Evolutionary conservation across 2,888 invertebrate genomes (phyloP), one percentile per base, ranked within the genome.

Genomic region (Ornithoptera priamus): DNA sequence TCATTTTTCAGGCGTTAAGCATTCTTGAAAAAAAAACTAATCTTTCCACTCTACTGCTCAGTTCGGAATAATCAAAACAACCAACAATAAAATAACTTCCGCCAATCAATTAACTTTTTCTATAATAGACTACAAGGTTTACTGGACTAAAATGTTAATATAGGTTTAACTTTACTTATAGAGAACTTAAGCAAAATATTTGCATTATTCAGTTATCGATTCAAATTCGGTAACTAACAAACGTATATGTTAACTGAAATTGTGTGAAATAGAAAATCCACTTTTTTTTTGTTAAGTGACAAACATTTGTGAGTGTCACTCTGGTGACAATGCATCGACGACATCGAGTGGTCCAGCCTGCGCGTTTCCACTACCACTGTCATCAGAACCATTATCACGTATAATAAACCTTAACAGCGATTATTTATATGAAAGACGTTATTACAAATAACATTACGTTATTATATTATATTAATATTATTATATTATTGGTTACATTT

Each of bases 221-320:
- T 73, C 64, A 62, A 36, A 24, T 24, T 20, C 61, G 61, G 57
- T 57, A 57, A 24, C 50, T 22, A 22, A 63, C 61, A 68, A 62
- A 68, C 24, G 50, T 68, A 69, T 70, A 63, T 67, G 65, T 70
- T 72, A 59, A 65, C 18, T 70, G 62, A 61, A 65, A 72, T 75
- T 72, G 72, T 72, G 73, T 74, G 75, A 75, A 77, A 75, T 73
- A 72, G 72, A 74, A 75, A 76, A 74, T 73, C 75, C 75, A 78
- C 75, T 74, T 6, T 72, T 74, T 75, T 82, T 85, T 84, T 79
- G 82, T 82, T 79, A 81, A 88, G 85, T 85, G 86, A 83, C 83
- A 87, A 88, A 88, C 86, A 87, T 85, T 85, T 85, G 84, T 81
- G 85, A 87, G 86, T 84, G 85, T 87, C 85, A 85, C 83, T 86